Evolutionary conservation across 2,113 vertebrate genomes (phyloP).

Genomic region (Gulo gulo): DNA sequence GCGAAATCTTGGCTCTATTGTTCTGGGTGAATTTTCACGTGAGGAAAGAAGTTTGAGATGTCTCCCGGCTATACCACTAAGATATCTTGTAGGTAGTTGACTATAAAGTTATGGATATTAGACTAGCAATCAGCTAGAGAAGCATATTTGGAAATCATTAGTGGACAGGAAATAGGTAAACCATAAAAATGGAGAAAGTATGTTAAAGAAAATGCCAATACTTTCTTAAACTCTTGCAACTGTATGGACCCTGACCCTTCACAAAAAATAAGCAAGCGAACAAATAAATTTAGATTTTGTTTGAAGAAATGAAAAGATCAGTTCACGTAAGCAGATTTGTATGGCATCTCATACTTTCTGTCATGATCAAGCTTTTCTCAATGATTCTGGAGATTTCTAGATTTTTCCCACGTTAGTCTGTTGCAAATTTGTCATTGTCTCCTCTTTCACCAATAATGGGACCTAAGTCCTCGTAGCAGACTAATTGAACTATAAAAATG

Average conservation of each 20-base stretch:
- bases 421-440: conserved; percentile 59
- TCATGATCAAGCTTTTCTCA: neutral
- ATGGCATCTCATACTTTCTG: neutral
- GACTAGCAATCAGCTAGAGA: neutral
- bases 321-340: neutral
- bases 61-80: neutral
- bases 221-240: neutral
- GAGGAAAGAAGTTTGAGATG: neutral
- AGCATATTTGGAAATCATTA: neutral
- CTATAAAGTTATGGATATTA: neutral
- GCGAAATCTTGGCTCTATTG: neutral
- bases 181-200: neutral
- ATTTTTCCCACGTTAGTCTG: neutral
- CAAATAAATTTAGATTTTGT: neutral
- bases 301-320: neutral
- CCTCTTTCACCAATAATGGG: conserved; percentile 19
- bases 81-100: neutral
- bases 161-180: neutral
- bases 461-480: neutral
- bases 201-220: neutral
- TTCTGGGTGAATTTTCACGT: neutral
- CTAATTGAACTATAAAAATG: conserved; percentile 65
- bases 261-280: neutral
- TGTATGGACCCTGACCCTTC: neutral
- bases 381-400: conserved; percentile 37